Evolutionary conservation across 1,140 invertebrate genomes (phyloP), one percentile per base, ranked within the genome.

Genomic region (Gerris buenoi): DNA sequence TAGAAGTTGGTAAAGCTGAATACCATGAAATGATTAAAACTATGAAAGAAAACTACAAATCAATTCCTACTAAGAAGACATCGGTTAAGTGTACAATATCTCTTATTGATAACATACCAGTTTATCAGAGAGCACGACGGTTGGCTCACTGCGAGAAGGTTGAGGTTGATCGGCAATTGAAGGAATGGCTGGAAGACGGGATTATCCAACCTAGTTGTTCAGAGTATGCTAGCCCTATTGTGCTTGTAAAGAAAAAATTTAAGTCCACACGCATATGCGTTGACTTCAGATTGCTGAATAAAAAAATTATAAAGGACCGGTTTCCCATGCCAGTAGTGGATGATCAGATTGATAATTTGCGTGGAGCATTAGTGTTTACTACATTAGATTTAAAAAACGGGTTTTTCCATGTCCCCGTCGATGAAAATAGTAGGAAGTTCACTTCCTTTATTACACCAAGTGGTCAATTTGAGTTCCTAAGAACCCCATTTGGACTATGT

Each of bases 251-350:
- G 66, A 73, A 74, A 25, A n/a, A 76, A 63, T 77, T 75, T 0
- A 69, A n/a, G 71, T 2, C 75, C 2, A 65, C 83, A 2, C 33
- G 67, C 1, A 26, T 75, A 2, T 79, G 77, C 70, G 77, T 79
- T 0, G 80, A 82, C 65, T 83, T 79, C 67, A 69, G 77, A 18
- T 60, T 61, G 1, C 69, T 83, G 0, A 83, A 83, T 69, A 66
- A 71, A 1, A 57, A 70, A 14, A 79, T 75, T 15, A 67, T 73
- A n/a, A 72, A 72, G 0, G 77, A 81, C 66, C 61, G 70, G 1
- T 80, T 77, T 66, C 77, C 76, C 2, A 68, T 79, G 0, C 74
- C 73, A 13, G 58, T 59, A n/a, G 25, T 66, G 23, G 27, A 23
- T 25, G 57, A 59, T 22, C 58, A 60, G 3, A 3, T 60, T 22